A percentile compares a stretch with the other conserved stretches of the same genome.
Evolutionary conservation across 2,888 invertebrate species (phyloP).

Genomic region (Drosophila prolongata): DNA sequence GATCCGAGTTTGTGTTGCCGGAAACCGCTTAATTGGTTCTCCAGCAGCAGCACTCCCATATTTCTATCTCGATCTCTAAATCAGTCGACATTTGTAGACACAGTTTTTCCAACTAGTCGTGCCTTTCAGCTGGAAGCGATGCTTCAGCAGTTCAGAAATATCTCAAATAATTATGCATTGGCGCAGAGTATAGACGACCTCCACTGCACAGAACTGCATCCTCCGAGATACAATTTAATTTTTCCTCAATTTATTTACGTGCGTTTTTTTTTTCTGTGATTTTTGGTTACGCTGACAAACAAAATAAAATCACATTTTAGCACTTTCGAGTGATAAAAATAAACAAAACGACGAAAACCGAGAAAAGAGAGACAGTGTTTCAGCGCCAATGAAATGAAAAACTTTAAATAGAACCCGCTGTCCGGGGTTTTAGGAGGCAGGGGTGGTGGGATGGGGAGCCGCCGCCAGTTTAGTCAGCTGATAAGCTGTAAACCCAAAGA

Average conservation of each 20-base stretch:
- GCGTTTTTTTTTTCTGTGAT: slow-evolving; percentile 20
- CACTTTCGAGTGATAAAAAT: slow-evolving; percentile 72
- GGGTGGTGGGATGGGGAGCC: not conserved
- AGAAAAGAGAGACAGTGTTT: slow-evolving; percentile 18
- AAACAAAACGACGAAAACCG: slow-evolving; percentile 52
- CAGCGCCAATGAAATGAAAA: slow-evolving; percentile 49
- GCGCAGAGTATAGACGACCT: slow-evolving; percentile 49
- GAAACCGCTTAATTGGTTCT: slow-evolving; percentile 44
- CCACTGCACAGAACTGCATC: slow-evolving; percentile 51
- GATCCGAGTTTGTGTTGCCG: slow-evolving; percentile 51
- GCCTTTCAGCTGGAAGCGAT: slow-evolving; percentile 15
- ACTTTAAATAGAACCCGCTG: slow-evolving; percentile 43
- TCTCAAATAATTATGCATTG: slow-evolving; percentile 22
- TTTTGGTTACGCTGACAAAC: slow-evolving; percentile 45
- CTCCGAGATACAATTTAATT: slow-evolving; percentile 39
- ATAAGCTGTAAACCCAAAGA: slow-evolving; percentile 38
- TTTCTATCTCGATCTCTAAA: slow-evolving; percentile 25
- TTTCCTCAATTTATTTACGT: slow-evolving; percentile 30
- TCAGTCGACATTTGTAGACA: slow-evolving; percentile 26
- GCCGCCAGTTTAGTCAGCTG: slow-evolving; percentile 27
- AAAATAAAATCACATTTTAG: slow-evolving; percentile 62
- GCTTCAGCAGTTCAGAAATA: slow-evolving; percentile 16
- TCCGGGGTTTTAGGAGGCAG: not conserved
- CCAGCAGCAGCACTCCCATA: slow-evolving; percentile 37
- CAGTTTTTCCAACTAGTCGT: slow-evolving; percentile 7